These are phyloP conservation scores for human (Homo sapiens) DNA, from an alignment of 2,113 vertebrate genomes.

Conservation along the genomic window DNA sequence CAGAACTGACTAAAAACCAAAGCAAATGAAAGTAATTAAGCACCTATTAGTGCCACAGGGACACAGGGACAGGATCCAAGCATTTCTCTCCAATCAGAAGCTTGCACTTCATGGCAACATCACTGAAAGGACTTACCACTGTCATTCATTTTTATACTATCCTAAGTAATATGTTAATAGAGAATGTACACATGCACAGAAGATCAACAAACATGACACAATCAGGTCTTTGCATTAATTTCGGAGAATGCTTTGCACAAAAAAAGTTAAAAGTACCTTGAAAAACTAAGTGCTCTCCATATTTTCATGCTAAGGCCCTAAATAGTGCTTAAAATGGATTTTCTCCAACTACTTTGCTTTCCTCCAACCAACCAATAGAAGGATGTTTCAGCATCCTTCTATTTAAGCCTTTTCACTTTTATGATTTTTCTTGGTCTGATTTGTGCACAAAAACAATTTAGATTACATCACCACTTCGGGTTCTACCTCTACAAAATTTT, in stretches of 20 bases:
- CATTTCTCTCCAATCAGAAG: neutral
- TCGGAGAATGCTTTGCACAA: neutral
- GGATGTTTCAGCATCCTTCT: neutral
- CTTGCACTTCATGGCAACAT: neutral
- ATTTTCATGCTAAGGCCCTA: neutral
- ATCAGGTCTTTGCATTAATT: neutral
- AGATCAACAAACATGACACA: neutral
- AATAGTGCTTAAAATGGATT: neutral
- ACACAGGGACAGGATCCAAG: neutral
- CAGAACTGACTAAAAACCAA: neutral
- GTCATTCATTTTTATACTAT: neutral
- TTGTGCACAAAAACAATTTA: neutral
- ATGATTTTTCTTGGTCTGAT: neutral
- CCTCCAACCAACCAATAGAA: neutral
- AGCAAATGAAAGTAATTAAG: neutral
- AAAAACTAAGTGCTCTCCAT: neutral
- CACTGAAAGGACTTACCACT: neutral
- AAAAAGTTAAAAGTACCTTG: neutral
- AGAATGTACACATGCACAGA: neutral
- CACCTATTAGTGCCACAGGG: neutral
- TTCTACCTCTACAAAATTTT: neutral
- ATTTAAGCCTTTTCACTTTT: neutral
- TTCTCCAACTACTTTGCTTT: neutral
- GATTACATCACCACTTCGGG: neutral
- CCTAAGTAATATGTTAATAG: neutral